phyloP scores from a whole-genome alignment of 2,113 vertebrate genomes.

The Pelusios castaneus region DNA sequence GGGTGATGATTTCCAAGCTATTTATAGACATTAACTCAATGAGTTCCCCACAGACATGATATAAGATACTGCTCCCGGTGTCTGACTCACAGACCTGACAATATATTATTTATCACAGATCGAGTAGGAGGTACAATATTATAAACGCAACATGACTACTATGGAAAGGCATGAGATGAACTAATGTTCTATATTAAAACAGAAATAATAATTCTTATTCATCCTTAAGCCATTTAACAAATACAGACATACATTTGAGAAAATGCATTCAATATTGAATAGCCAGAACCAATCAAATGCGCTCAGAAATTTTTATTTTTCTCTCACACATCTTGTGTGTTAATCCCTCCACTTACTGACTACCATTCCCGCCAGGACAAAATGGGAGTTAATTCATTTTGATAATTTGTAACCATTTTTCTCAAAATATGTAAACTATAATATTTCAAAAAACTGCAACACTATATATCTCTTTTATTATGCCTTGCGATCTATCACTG shows the following conservation, averaged over 20 bases:
- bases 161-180: constrained; percentile 48
- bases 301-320: neutral
- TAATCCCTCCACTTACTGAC: neutral
- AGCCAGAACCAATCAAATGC: neutral
- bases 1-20: constrained; percentile 66
- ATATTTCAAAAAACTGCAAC: neutral
- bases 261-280: neutral
- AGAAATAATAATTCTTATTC: constrained; percentile 21
- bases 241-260: neutral
- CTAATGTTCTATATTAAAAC: constrained; percentile 59
- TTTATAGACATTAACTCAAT: constrained; percentile 79
- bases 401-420: neutral
- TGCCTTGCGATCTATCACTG: neutral
- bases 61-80: constrained; percentile 38
- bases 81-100: constrained; percentile 72
- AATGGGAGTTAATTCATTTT: neutral
- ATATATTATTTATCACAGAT: constrained; percentile 43
- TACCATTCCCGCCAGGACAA: neutral
- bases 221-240: constrained; percentile 22
- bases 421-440: neutral
- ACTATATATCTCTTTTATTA: neutral
- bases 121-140: constrained; percentile 51
- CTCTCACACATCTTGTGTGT: too few relatives aligned
- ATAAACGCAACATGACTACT: constrained; percentile 49
- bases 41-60: constrained; percentile 44